Evolutionary conservation across 2,797 vertebrate species (phyloP).

Genomic region (Diglossa cyanea): DNA sequence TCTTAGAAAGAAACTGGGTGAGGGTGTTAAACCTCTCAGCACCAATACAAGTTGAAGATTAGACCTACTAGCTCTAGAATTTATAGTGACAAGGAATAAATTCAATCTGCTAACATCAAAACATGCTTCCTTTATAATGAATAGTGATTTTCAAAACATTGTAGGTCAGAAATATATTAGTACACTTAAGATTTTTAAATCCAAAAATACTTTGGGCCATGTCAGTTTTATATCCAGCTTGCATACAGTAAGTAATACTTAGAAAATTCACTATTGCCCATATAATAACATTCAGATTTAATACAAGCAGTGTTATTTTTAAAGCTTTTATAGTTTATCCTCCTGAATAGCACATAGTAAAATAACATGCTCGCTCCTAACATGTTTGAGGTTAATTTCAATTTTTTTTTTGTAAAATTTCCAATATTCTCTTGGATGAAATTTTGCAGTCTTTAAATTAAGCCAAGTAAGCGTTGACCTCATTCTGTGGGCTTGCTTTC

Average conservation of each 20-base stretch:
- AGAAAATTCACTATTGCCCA: rapidly evolving
- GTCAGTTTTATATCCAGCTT: not conserved
- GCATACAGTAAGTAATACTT: not conserved
- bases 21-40: not conserved
- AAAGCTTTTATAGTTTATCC: not conserved
- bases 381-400: not conserved
- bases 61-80: not conserved
- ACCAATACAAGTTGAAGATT: not conserved
- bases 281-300: not conserved
- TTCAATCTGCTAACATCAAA: not conserved
- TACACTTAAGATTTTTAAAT: not conserved
- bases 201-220: not conserved
- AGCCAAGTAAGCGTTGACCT: not conserved
- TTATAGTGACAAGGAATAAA: not conserved
- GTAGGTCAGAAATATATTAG: not conserved
- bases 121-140: not conserved
- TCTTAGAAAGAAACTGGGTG: not conserved
- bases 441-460: not conserved
- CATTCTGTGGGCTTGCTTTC: not conserved
- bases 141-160: not conserved
- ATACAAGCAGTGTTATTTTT: not conserved
- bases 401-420: not conserved
- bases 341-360: not conserved
- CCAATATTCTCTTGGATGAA: not conserved
- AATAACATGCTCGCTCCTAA: not conserved